phyloP scores from a whole-genome alignment of 2,888 invertebrate species.

The Orthonychiurus folsomi region DNA sequence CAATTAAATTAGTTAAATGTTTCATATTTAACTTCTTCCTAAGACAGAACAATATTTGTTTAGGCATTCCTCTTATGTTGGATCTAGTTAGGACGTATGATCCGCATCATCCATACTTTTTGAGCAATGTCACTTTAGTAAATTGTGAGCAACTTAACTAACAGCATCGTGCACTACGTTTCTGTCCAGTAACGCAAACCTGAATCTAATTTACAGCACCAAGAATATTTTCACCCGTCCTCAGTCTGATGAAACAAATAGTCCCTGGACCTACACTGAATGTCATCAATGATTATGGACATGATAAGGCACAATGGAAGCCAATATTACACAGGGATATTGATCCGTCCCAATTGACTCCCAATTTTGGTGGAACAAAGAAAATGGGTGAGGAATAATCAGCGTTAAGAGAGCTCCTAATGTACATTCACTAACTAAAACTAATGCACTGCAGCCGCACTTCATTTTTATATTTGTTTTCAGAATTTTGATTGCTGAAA shows the following conservation, averaged over 20 bases:
- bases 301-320: not conserved
- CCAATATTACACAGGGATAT: not conserved
- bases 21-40: too few species aligned
- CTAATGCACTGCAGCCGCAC: too few species aligned
- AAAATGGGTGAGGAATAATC: too few species aligned
- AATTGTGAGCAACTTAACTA: not conserved
- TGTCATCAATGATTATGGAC: not conserved
- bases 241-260: not conserved
- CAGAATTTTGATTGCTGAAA: too few species aligned
- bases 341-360: not conserved
- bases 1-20: too few species aligned
- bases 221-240: not conserved
- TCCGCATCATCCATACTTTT: not conserved
- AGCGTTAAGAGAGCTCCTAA: too few species aligned
- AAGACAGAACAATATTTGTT: too few species aligned
- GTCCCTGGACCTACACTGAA: not conserved
- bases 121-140: not conserved
- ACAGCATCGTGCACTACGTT: too few species aligned
- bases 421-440: too few species aligned
- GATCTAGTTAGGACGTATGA: not conserved
- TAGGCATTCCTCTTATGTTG: not conserved
- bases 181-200: too few species aligned
- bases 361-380: not conserved
- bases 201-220: not conserved
- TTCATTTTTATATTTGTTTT: too few species aligned